Base-by-base conservation (phyloP, 2,113 vertebrate genomes). In the Verasper variegatus region DNA sequence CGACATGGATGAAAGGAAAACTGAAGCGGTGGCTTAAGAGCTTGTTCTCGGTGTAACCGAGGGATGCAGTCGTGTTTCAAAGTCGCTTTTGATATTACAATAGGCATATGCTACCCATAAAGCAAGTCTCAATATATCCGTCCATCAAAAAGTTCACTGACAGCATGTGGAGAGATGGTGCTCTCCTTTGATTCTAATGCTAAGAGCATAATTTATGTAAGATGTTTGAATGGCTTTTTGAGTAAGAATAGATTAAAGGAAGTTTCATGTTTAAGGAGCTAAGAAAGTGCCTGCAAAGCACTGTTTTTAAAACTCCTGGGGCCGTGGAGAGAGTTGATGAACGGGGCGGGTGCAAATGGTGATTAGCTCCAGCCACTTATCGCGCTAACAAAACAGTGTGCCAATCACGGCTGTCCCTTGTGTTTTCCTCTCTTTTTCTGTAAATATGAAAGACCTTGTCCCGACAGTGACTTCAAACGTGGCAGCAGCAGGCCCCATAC, bases 131-230 rank as follows among this genome's bases (percentile, higher is more conserved):
- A 63, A 88, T 83, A 80, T 87, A 85, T 92, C 87, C 86, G 88
- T 88, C 92, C 78, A 92, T 95, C 93, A 94, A 89, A 88, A 90
- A 85, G 86, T 86, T 91, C 87, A 86, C 86, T 90, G 80, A 86
- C 78, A 80, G 91, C 88, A 72, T 72, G 88, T 91, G 87, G 86
- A 86, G 78, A 83, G 75, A 87, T 88, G 76, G 84, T 59, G 68
- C 84, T 79, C 11, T 82, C 82, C 91, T 93, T 95, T 94, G 93
- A 95, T 94, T 94, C 86, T 94, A 94, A 95, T 93, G 92, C 94
- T 93, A 91, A 95, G 90, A 93, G 93, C 94, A 95, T 94, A 94
- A 94, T 94, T 94, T 94, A 95, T 94, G 93, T 93, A 95, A 93
- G 91, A 94, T 89, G 88, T 93, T 93, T 94, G 91, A 95, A 93